A percentile compares a stretch with the other conserved stretches of the same genome.
phyloP scores from a whole-genome alignment of 1,140 invertebrate genomes.

The Propsilocerus akamusi region DNA sequence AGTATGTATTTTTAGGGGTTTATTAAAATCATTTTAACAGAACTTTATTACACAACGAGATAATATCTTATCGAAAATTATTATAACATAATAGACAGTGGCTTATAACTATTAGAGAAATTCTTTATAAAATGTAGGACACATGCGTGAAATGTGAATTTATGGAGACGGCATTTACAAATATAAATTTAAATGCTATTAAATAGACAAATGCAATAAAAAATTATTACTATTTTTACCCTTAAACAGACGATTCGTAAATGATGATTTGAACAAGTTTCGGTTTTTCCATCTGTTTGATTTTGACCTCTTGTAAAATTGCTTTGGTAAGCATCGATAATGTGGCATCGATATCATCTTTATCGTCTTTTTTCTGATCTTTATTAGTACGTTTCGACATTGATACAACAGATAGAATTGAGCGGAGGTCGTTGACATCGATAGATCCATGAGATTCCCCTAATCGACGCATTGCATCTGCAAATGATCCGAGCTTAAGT shows the following conservation, averaged over 20 bases:
- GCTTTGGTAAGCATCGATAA: constrained; percentile 52
- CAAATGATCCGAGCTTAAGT: constrained; percentile 37
- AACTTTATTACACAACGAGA: too few species aligned
- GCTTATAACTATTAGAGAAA: too few species aligned
- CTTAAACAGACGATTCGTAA: constrained; percentile 59
- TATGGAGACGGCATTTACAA: too few species aligned
- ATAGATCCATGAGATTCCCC: constrained; percentile 48
- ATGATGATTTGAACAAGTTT: constrained; percentile 66
- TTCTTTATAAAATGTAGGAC: too few species aligned
- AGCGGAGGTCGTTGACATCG: constrained; percentile 46
- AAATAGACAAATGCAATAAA: too few species aligned
- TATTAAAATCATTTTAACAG: too few species aligned
- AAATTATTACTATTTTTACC: background rate
- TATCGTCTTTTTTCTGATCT: constrained; percentile 21
- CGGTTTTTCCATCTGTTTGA: constrained; percentile 24
- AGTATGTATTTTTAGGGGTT: too few species aligned
- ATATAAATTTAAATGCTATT: too few species aligned
- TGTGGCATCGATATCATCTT: constrained; percentile 48
- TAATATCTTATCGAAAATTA: too few species aligned
- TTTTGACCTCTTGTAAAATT: constrained; percentile 34
- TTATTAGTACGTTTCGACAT: constrained; percentile 28
- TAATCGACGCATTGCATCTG: constrained; percentile 52
- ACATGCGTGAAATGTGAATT: too few species aligned
- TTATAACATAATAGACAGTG: too few species aligned
- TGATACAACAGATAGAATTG: constrained; percentile 39